phyloP scores from a whole-genome alignment of 2,888 invertebrate species.

The Molanna angustata region DNA sequence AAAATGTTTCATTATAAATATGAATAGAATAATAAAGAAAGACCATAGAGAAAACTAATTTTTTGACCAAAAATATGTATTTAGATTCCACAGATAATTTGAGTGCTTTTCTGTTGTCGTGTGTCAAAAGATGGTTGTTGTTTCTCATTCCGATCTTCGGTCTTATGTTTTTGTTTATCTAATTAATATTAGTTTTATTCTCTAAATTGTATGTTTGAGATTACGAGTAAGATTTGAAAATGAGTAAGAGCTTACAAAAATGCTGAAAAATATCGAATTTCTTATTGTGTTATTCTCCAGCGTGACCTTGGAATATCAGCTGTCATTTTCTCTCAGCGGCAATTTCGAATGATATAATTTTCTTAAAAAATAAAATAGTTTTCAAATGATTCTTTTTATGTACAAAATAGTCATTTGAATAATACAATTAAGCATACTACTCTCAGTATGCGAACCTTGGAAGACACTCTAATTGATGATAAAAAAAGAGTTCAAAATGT shows the following conservation, averaged over 20 bases:
- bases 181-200: no score
- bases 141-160: not conserved
- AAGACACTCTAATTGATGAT: conserved; percentile 18
- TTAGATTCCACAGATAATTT: no score
- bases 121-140: conserved; percentile 24
- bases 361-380: not conserved
- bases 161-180: no score
- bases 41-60: no score
- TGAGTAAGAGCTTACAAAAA: not conserved
- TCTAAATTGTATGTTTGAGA: no score
- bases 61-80: no score
- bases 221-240: no score
- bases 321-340: conserved; percentile 26
- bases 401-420: no score
- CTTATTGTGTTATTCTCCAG: not conserved
- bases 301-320: conserved; percentile 28
- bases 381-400: conserved; percentile 1
- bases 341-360: conserved; percentile 21
- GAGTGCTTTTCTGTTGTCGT: conserved; percentile 10
- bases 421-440: no score
- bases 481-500: conserved; percentile 20
- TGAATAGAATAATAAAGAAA: no score
- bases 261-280: not conserved
- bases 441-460: conserved; percentile 23
- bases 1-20: no score